Evolutionary conservation across 2,113 vertebrate genomes (phyloP).

Genomic region (Clupea harengus): DNA sequence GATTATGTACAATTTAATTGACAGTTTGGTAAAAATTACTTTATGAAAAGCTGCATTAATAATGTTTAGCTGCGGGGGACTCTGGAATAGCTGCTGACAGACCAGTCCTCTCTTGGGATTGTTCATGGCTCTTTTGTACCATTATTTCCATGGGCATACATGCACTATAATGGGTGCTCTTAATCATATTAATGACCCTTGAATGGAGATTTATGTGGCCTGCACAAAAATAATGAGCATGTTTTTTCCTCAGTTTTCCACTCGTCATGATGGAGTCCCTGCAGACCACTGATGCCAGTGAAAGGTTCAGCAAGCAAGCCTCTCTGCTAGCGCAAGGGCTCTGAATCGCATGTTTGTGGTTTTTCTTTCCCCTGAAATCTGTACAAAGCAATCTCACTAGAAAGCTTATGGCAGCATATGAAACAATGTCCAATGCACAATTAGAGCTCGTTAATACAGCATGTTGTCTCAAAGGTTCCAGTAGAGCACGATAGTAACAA

Average conservation of each 20-base stretch:
- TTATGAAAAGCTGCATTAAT: slow-evolving; percentile 7
- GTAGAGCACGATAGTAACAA: neutral
- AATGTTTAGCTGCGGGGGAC: slow-evolving; percentile 2
- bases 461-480: neutral
- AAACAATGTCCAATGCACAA: neutral
- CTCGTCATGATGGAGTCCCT: neutral
- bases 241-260: slow-evolving; percentile 18
- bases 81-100: neutral
- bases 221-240: neutral
- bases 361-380: neutral
- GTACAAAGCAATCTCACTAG: neutral
- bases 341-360: neutral
- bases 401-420: neutral
- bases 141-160: slow-evolving; percentile 25
- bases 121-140: neutral
- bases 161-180: slow-evolving; percentile 22
- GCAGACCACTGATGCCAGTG: slow-evolving; percentile 3
- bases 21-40: slow-evolving; percentile 9
- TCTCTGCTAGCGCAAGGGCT: neutral
- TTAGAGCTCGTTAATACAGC: neutral
- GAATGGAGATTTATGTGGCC: slow-evolving; percentile 24
- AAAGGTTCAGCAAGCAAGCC: neutral
- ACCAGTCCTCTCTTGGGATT: slow-evolving; percentile 5
- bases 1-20: neutral
- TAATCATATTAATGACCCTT: slow-evolving; percentile 36